A percentile compares a stretch with the other conserved stretches of the same genome.
Evolutionary conservation across 2,888 invertebrate species (phyloP).

Genomic region (Linyphia triangularis): DNA sequence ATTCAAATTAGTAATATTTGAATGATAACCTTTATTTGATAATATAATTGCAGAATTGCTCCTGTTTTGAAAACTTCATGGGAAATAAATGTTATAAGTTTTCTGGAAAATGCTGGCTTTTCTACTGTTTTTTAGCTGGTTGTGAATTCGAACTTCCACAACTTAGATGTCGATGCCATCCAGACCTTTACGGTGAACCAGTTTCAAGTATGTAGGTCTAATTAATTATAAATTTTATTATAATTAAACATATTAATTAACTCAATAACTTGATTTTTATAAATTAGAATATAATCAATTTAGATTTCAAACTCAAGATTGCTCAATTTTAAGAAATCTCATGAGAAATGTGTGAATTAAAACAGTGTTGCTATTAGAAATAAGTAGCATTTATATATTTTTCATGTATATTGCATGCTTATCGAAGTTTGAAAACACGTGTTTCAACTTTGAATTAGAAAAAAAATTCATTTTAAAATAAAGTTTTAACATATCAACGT

Average conservation of each 20-base stretch:
- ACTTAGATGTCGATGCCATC: constrained; percentile 33
- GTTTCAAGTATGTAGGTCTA: constrained; percentile 14
- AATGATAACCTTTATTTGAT: not conserved
- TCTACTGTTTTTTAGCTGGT: constrained; percentile 39
- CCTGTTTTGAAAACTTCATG: constrained; percentile 31
- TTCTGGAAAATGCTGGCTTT: constrained; percentile 50
- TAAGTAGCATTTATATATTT: not conserved
- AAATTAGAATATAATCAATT: no score
- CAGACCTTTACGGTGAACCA: not conserved
- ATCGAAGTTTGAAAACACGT: no score
- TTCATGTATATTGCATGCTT: no score
- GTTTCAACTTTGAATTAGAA: no score
- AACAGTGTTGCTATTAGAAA: not conserved
- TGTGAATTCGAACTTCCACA: constrained; percentile 16
- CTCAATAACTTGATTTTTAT: no score
- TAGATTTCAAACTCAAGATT: not conserved
- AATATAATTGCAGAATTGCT: not conserved
- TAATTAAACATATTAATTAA: no score
- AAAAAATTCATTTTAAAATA: no score
- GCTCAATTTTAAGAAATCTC: no score
- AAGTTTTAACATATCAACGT: no score
- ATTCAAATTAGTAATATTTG: not conserved
- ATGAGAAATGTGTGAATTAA: no score
- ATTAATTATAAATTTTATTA: no score
- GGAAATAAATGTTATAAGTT: constrained; percentile 43